Evolutionary conservation across 2,113 vertebrate species (phyloP), one percentile per base, ranked within the genome.

Genomic region (Cichladusa arquata): DNA sequence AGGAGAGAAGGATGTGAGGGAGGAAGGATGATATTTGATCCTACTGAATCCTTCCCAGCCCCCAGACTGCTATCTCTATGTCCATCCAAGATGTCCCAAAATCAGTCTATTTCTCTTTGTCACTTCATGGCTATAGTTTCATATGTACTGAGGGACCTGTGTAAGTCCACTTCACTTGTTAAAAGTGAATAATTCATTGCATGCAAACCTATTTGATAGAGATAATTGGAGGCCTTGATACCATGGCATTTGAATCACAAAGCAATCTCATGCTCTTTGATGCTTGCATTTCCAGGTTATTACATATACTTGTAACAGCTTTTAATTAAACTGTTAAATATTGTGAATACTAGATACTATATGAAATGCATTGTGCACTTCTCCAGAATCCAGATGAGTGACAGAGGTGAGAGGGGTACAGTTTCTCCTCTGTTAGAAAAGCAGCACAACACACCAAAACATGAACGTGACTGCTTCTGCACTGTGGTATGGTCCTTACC

Each of bases 351-450:
- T 25, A 62, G 47, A 24, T 48, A 24, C 29, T 69, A 2, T 53
- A 31, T 65, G 34, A 92, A 90, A 50, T 66, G 8, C 17, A 2
- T 3, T 25, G 42, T 36, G 50, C 1, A 1, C 9, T 73, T 40
- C 45, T 85, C 14, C 17, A 65, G 50, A 65, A 70, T 57, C 34
- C 61, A 45, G 7, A 1, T 62, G 23, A 70, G 22, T 57, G 20
- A 9, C 24, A 72, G 44, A 69, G 24, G 11, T 20, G 14, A 53
- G 40, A 72, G 50, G 22, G 19, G 31, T 3, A 25, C 0, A 0
- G 6, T 54, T 82, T 81, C 7, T 79, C 1, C 33, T 78, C 17
- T 17, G 3, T 44, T 67, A 16, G 34, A 65, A 66, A 44, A 17
- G 1, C 20, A 44, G 3, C 5, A 9, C 5, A 51, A 5, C 25